These are phyloP conservation scores for Caenorhabditis plicata DNA, from an alignment of 2,888 invertebrate species.

Conservation along the genomic window DNA sequence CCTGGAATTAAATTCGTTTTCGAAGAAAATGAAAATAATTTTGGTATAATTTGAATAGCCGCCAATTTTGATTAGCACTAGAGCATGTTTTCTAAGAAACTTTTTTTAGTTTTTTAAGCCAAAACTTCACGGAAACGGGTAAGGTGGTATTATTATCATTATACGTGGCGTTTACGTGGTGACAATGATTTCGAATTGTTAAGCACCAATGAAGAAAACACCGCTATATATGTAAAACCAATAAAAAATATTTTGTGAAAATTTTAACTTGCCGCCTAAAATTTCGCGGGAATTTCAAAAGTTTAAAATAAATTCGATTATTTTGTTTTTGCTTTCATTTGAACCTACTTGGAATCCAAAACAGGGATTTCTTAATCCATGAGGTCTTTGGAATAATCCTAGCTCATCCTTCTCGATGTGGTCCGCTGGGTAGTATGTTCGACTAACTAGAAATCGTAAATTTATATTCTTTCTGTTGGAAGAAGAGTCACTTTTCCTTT, in stretches of 20 bases:
- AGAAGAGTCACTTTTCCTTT: slow-evolving; percentile 5
- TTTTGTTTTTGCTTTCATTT: not conserved
- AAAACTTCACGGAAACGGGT: too few species aligned
- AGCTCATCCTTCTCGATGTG: slow-evolving; percentile 3
- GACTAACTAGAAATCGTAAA: slow-evolving; percentile 7
- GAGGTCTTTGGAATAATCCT: slow-evolving; percentile 10
- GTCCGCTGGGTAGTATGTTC: slow-evolving; percentile 1
- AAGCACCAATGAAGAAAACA: too few species aligned
- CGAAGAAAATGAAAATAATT: not conserved
- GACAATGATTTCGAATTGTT: too few species aligned
- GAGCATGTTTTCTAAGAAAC: too few species aligned
- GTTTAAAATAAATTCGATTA: not conserved
- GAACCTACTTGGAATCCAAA: slow-evolving; percentile 19
- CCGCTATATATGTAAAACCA: too few species aligned
- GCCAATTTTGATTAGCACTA: too few species aligned
- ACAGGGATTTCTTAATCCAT: slow-evolving; percentile 16
- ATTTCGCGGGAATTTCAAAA: not conserved
- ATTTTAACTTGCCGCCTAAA: too few species aligned
- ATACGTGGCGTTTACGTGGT: too few species aligned
- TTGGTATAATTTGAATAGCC: too few species aligned
- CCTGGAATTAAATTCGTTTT: not conserved
- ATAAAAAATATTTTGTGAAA: too few species aligned
- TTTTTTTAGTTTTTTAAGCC: too few species aligned
- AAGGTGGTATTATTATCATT: too few species aligned
- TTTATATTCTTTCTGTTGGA: not conserved